Conservation (phyloP, 2,113 vertebrate genomes). For the Leucoraja erinaceus region DNA sequence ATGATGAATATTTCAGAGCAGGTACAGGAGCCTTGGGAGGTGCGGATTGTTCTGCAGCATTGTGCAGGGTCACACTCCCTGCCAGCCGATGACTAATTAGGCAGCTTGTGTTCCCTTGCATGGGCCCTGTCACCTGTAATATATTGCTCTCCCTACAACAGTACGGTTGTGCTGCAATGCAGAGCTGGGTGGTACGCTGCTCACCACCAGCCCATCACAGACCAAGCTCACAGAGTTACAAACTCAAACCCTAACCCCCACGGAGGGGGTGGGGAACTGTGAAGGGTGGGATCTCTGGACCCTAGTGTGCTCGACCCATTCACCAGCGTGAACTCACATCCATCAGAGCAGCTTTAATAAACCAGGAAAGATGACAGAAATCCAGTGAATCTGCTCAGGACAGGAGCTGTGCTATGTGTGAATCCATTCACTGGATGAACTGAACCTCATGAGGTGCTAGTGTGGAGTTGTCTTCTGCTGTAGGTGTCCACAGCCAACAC, state of each 20-base stretch:
- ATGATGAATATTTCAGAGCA: slow-evolving; percentile 31
- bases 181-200: background rate
- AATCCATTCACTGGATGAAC: too few relatives aligned
- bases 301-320: too few relatives aligned
- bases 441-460: too few relatives aligned
- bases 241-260: background rate
- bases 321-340: too few relatives aligned
- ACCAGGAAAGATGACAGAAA: background rate
- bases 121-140: background rate
- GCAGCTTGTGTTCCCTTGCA: background rate
- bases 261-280: too few relatives aligned
- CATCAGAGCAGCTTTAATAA: background rate
- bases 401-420: too few relatives aligned
- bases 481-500: too few relatives aligned
- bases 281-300: too few relatives aligned
- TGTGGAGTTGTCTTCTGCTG: too few relatives aligned
- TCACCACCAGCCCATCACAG: background rate
- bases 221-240: background rate
- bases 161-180: background rate
- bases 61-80: background rate
- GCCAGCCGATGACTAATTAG: slow-evolving; percentile 8
- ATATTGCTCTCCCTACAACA: background rate
- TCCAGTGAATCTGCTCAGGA: background rate
- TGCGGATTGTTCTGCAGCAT: background rate
- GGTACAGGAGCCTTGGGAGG: background rate